phyloP scores from a whole-genome alignment of 1,140 invertebrate genomes.

The Olivierus martensii region DNA sequence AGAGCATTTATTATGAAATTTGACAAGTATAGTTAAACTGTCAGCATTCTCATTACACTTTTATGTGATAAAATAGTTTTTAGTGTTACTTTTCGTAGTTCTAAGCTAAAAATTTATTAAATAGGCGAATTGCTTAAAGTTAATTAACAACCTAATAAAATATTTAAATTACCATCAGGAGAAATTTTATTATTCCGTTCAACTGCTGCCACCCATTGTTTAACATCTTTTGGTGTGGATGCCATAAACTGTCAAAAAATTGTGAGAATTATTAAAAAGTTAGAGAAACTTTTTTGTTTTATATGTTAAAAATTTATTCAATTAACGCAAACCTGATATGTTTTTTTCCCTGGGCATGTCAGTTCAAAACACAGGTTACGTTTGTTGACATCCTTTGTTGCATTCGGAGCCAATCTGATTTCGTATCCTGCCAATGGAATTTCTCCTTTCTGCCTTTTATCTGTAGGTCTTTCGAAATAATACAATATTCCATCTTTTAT shows the following conservation, averaged over 20 bases:
- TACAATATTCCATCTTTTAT: slow-evolving; percentile 15
- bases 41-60: no score
- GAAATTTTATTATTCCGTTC: slow-evolving; percentile 7
- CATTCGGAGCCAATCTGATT: slow-evolving; percentile 4
- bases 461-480: slow-evolving; percentile 13
- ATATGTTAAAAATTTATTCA: neutral
- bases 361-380: slow-evolving; percentile 14
- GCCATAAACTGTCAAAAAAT: slow-evolving; percentile 13
- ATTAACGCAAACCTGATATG: slow-evolving; percentile 8
- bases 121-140: no score
- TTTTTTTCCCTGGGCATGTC: slow-evolving; percentile 14
- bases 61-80: no score
- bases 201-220: slow-evolving; percentile 14
- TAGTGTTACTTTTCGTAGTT: no score
- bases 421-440: slow-evolving; percentile 14
- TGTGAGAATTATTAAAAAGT: no score
- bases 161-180: neutral
- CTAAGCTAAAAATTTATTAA: no score
- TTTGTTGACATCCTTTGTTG: slow-evolving; percentile 9
- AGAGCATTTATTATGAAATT: no score
- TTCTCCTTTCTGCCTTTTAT: slow-evolving; percentile 11
- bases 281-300: no score
- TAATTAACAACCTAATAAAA: no score
- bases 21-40: no score
- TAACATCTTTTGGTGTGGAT: slow-evolving; percentile 11